These are phyloP conservation scores for Nesidiocoris tenuis DNA, from an alignment of 2,888 invertebrate species.

Conservation along the genomic window DNA sequence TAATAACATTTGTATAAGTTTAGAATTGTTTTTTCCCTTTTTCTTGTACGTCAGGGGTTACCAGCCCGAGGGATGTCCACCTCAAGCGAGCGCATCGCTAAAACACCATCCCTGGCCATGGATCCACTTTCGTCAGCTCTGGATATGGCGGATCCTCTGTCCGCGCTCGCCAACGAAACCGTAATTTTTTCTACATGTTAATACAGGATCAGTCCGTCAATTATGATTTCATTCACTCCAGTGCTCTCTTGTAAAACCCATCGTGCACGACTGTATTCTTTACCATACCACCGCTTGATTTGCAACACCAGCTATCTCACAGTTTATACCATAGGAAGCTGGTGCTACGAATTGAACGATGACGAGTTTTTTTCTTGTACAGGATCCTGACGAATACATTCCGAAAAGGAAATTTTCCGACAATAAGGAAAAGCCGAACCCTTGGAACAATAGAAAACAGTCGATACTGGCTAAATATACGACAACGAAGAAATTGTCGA, in stretches of 20 bases:
- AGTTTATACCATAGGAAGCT: too few species aligned
- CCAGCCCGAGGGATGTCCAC: background rate
- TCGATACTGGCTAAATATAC: conserved; percentile 87
- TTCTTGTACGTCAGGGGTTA: background rate
- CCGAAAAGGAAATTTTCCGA: conserved; percentile 52
- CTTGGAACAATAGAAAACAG: conserved; percentile 74
- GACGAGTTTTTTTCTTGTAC: conserved; percentile 17
- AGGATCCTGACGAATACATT: conserved; percentile 46
- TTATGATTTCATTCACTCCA: too few species aligned
- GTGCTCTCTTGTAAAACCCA: too few species aligned
- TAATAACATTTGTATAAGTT: too few species aligned
- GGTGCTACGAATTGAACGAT: too few species aligned
- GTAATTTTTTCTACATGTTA: too few species aligned
- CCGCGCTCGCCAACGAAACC: conserved; percentile 63
- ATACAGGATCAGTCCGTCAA: too few species aligned
- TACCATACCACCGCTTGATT: too few species aligned
- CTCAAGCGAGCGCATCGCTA: background rate
- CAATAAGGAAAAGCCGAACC: conserved; percentile 53
- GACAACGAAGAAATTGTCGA: conserved; percentile 88
- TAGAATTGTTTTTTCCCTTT: too few species aligned
- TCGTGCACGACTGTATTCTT: too few species aligned
- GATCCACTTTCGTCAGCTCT: conserved; percentile 62
- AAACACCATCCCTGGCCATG: conserved; percentile 43
- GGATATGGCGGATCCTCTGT: conserved; percentile 72
- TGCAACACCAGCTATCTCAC: too few species aligned